Conservation (phyloP, 2,888 invertebrate species). For the Thysanoteuthis rhombus region DNA sequence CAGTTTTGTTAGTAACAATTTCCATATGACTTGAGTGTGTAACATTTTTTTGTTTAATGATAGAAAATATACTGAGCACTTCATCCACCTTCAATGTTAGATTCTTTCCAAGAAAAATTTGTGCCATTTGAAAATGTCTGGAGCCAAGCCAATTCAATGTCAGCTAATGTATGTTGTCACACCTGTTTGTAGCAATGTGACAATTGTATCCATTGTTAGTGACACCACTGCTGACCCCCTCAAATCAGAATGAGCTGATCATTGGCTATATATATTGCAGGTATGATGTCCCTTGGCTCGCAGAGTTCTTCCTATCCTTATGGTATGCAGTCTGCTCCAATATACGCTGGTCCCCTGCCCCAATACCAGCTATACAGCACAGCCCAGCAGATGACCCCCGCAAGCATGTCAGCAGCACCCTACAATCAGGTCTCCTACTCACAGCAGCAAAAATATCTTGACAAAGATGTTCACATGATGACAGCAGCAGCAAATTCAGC, state of each 20-base stretch:
- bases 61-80: neutral
- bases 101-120: neutral
- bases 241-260: neutral
- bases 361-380: slow-evolving; percentile 24
- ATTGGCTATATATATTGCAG: slow-evolving; percentile 12
- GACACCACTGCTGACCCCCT: neutral
- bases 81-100: neutral
- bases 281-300: slow-evolving; percentile 26
- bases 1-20: too few relatives aligned
- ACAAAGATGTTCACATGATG: slow-evolving; percentile 29
- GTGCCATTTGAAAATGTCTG: neutral
- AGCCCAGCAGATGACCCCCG: slow-evolving; percentile 20
- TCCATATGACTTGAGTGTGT: too few relatives aligned
- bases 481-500: slow-evolving; percentile 27
- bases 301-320: slow-evolving; percentile 28
- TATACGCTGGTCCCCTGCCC: slow-evolving; percentile 19
- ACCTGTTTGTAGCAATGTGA: neutral
- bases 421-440: slow-evolving; percentile 22
- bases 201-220: neutral
- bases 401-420: slow-evolving; percentile 15
- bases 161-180: neutral
- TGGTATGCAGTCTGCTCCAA: slow-evolving; percentile 24
- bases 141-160: neutral
- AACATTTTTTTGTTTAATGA: neutral
- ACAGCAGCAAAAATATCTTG: slow-evolving; percentile 28